Conservation (phyloP, 2,113 vertebrate genomes). For the Phalacrocorax carbo region DNA sequence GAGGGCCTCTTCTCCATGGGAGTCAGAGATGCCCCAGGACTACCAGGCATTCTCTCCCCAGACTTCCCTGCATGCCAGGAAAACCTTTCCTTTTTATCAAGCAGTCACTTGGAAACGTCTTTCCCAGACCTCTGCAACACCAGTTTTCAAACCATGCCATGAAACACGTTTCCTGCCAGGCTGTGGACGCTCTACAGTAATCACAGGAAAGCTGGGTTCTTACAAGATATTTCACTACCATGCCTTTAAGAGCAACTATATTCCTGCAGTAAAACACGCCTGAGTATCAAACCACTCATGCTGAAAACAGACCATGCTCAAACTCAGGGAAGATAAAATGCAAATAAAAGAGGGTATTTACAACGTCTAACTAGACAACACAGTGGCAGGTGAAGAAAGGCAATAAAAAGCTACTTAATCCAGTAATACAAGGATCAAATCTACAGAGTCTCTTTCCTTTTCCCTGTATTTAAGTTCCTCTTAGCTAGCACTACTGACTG, state of each 20-base stretch:
- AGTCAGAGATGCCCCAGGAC: not conserved
- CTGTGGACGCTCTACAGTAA: not conserved
- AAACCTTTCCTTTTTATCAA: not conserved
- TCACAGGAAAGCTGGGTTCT: not conserved
- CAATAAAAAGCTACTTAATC: not conserved
- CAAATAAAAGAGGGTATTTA: slow-evolving; percentile 10
- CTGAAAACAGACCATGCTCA: not conserved
- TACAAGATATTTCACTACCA: not conserved
- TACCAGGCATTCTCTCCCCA: not conserved
- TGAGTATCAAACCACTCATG: not conserved
- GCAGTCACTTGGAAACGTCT: not conserved
- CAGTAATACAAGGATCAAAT: not conserved
- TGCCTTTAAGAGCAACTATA: not conserved
- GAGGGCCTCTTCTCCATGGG: not conserved
- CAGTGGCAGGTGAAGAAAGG: not conserved
- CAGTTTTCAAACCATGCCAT: not conserved
- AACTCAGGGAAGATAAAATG: not conserved
- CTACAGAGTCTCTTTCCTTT: not conserved
- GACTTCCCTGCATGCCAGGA: not conserved
- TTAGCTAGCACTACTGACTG: not conserved
- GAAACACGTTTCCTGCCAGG: not conserved
- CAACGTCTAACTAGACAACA: not conserved
- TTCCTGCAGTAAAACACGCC: not conserved
- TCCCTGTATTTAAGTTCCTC: not conserved
- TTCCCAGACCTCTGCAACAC: not conserved